Percentiles rank a stretch among this genome's conserved stretches.
Conservation (phyloP, 2,888 invertebrate species). For the Leptinotarsa rubiginosa region DNA sequence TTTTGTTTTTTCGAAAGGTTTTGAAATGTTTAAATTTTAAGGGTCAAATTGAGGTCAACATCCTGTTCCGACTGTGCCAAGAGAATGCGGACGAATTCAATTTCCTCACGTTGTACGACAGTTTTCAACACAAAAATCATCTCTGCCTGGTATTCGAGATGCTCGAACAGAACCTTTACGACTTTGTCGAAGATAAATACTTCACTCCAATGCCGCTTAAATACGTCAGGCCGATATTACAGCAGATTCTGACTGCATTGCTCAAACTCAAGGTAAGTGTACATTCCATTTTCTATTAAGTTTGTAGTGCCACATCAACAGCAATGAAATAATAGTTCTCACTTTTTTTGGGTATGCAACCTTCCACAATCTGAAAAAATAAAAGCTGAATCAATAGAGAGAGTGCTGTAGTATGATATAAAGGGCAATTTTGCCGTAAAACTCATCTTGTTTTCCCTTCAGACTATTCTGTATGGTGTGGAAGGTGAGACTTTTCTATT, state of each 20-base stretch:
- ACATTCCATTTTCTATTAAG: too few species aligned
- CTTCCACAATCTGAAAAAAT: neutral
- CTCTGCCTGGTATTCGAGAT: slow-evolving; percentile 99
- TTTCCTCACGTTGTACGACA: slow-evolving; percentile 99
- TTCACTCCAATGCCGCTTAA: slow-evolving; percentile 98
- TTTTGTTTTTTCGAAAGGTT: too few species aligned
- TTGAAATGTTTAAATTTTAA: slow-evolving; percentile 42
- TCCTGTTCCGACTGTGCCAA: slow-evolving; percentile 91
- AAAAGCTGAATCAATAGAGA: too few species aligned
- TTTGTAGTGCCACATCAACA: too few species aligned
- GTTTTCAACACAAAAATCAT: slow-evolving; percentile 99
- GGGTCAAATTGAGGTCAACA: slow-evolving; percentile 99
- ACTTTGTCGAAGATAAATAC: slow-evolving; percentile 99
- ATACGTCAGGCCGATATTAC: slow-evolving; percentile 97
- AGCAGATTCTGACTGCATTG: slow-evolving; percentile 92
- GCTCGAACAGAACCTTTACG: slow-evolving; percentile 99
- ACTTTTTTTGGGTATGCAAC: too few species aligned
- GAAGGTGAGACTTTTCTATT: too few species aligned
- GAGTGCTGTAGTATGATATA: too few species aligned
- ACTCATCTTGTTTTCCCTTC: too few species aligned
- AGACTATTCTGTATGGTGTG: too few species aligned
- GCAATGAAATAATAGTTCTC: neutral
- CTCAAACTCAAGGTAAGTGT: slow-evolving; percentile 84
- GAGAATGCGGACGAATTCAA: slow-evolving; percentile 99
- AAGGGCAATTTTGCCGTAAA: too few species aligned